A percentile compares a stretch with the other conserved stretches of the same genome.
These are phyloP conservation scores for Muschampia plurimacula DNA, from an alignment of 2,888 invertebrate genomes.

Conservation along the genomic window DNA sequence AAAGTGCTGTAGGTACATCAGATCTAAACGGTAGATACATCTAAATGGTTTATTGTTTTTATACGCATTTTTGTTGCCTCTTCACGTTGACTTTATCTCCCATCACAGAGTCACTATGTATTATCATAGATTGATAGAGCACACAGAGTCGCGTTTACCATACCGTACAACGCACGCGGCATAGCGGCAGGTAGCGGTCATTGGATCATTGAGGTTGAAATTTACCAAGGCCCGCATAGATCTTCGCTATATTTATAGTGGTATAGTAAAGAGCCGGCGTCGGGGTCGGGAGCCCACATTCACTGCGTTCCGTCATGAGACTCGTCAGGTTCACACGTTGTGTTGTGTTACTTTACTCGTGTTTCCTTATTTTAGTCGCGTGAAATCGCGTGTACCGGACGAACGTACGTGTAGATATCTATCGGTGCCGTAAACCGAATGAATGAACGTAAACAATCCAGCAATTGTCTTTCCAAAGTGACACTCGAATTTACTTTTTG, in stretches of 20 bases:
- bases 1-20: too few relatives aligned
- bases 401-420: constrained; percentile 23
- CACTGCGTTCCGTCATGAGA: neutral
- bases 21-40: too few relatives aligned
- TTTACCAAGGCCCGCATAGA: neutral
- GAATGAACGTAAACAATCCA: constrained; percentile 25
- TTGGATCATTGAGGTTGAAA: neutral
- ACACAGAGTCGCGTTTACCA: too few relatives aligned
- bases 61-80: too few relatives aligned
- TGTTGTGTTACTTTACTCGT: neutral
- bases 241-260: neutral
- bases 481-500: constrained; percentile 1
- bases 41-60: too few relatives aligned
- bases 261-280: neutral
- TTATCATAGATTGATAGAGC: neutral
- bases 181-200: neutral
- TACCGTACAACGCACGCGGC: neutral
- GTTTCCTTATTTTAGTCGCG: constrained; percentile 21
- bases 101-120: neutral
- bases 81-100: too few relatives aligned
- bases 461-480: neutral
- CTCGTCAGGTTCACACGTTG: neutral
- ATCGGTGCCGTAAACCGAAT: constrained; percentile 10
- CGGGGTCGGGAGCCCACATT: constrained; percentile 4
- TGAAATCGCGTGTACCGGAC: constrained; percentile 27